Evolutionary conservation across 2,888 invertebrate species (phyloP).

Genomic region (Pollenia amentaria): DNA sequence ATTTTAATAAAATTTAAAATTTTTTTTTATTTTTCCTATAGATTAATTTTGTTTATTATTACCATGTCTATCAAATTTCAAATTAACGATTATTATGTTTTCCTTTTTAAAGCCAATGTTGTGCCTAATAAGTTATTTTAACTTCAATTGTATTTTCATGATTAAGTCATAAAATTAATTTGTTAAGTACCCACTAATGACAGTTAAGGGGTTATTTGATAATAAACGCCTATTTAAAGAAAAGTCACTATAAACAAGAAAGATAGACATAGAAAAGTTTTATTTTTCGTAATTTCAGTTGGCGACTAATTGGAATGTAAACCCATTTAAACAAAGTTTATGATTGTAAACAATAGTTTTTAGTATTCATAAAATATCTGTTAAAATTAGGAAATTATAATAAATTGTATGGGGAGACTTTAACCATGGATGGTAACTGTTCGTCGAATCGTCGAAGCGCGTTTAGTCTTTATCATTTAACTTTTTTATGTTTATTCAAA

Average conservation of each 20-base stretch:
- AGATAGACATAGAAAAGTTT: neutral
- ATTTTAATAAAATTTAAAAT: too few relatives aligned
- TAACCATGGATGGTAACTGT: too few relatives aligned
- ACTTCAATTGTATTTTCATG: neutral
- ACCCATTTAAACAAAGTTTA: neutral
- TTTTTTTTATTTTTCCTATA: neutral
- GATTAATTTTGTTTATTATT: neutral
- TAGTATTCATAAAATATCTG: too few relatives aligned
- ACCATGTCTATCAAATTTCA: neutral
- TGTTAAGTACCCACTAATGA: slow-evolving; percentile 7
- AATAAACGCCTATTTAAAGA: slow-evolving; percentile 15
- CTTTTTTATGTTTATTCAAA: too few relatives aligned
- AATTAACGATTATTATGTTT: slow-evolving; percentile 19
- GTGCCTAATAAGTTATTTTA: neutral
- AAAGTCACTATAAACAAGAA: neutral
- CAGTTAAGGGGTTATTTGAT: slow-evolving; percentile 4
- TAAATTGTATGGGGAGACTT: neutral
- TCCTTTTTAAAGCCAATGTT: neutral
- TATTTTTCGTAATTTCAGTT: slow-evolving; percentile 13
- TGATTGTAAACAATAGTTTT: neutral
- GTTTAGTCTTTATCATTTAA: too few relatives aligned
- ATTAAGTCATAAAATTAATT: slow-evolving; percentile 12
- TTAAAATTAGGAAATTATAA: neutral
- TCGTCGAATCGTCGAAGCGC: too few relatives aligned
- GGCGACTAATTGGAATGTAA: neutral